Conservation (phyloP, 2,888 invertebrate species). For the Sepioteuthis lessoniana region DNA sequence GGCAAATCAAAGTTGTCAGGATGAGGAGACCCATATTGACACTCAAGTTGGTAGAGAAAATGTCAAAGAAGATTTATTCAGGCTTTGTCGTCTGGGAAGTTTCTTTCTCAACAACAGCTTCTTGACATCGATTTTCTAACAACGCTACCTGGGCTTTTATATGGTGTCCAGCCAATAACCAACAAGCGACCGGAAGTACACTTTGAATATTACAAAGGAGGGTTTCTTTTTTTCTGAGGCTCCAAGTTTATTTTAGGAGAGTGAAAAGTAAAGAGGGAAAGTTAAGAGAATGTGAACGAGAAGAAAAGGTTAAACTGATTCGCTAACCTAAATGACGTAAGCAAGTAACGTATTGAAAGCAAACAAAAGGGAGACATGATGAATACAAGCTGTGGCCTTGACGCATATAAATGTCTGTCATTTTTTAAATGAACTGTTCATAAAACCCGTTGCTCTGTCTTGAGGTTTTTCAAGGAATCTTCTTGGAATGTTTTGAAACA, state of each 20-base stretch:
- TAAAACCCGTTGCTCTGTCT: no score
- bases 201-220: background rate
- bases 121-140: background rate
- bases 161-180: background rate
- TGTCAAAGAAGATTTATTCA: background rate
- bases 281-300: background rate
- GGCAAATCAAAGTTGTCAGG: background rate
- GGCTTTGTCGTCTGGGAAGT: background rate
- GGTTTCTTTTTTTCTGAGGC: background rate
- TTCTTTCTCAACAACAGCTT: background rate
- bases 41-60: background rate
- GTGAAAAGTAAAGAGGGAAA: background rate
- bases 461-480: no score
- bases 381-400: no score
- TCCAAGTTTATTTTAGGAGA: background rate
- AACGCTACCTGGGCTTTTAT: background rate
- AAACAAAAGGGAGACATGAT: background rate
- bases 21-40: background rate
- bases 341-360: background rate
- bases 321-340: background rate
- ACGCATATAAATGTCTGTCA: no score
- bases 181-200: background rate
- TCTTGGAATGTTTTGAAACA: no score
- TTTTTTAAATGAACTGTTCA: no score
- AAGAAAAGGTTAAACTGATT: background rate